A percentile compares a stretch with the other conserved stretches of the same genome.
Evolutionary conservation across 2,113 vertebrate genomes (phyloP).

Genomic region (Campylomormyrus numenius): DNA sequence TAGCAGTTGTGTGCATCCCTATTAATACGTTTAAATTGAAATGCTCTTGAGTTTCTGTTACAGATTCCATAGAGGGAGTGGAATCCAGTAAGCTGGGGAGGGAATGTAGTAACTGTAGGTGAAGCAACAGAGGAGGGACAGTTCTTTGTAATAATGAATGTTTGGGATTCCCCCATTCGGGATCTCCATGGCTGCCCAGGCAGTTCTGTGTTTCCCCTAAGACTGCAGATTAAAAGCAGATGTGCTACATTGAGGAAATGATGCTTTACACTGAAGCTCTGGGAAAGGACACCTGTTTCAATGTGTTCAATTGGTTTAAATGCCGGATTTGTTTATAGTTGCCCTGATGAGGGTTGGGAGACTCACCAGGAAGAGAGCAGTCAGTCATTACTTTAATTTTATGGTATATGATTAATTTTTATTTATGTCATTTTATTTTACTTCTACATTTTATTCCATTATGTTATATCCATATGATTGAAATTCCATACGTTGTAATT

Average conservation of each 20-base stretch:
- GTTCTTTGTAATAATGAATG: not conserved
- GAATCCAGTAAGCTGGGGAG: not conserved
- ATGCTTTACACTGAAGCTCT: conserved; percentile 6
- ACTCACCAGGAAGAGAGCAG: not conserved
- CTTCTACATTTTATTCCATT: not conserved
- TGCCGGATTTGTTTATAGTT: not conserved
- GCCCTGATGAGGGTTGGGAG: not conserved
- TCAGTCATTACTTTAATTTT: not conserved
- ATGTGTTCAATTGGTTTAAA: not conserved
- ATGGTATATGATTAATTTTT: not conserved
- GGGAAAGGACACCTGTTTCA: conserved; percentile 15
- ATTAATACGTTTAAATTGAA: not conserved
- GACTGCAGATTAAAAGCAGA: conserved; percentile 19
- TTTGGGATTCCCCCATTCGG: not conserved
- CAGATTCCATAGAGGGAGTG: not conserved
- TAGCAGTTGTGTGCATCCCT: not conserved
- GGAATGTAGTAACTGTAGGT: not conserved
- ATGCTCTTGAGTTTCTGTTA: not conserved
- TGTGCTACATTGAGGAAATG: conserved; percentile 4
- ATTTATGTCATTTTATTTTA: not conserved
- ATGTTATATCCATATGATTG: not conserved
- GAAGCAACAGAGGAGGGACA: not conserved
- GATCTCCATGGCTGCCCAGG: not conserved
- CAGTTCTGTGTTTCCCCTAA: not conserved
- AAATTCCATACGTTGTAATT: not conserved